A percentile compares a stretch with the other conserved stretches of the same genome.
Evolutionary conservation across 2,797 vertebrate species (phyloP).

Genomic region (Falco biarmicus): DNA sequence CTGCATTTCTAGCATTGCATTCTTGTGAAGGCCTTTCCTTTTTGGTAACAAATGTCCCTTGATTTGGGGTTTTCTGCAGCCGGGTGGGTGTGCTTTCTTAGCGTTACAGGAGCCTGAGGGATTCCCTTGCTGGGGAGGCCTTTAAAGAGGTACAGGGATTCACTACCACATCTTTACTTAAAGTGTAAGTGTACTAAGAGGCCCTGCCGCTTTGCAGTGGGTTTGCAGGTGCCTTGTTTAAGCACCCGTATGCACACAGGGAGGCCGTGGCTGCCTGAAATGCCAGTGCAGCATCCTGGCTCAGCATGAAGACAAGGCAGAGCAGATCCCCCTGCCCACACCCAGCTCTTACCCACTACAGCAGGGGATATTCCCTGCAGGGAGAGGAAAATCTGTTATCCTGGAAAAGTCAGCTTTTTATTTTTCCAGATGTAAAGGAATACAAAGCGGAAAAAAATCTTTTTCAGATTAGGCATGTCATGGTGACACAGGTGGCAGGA

Average conservation of each 20-base stretch:
- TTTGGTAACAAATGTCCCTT: rapidly evolving
- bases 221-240: background rate
- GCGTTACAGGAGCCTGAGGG: background rate
- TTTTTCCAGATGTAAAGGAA: background rate
- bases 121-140: background rate
- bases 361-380: background rate
- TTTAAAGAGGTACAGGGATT: background rate
- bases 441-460: background rate
- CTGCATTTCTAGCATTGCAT: constrained; percentile 33
- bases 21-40: background rate
- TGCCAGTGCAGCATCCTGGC: background rate
- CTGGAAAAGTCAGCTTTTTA: background rate
- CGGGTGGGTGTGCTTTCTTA: background rate
- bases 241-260: rapidly evolving
- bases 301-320: background rate
- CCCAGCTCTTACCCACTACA: rapidly evolving
- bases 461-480: background rate
- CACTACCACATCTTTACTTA: rapidly evolving
- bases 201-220: background rate
- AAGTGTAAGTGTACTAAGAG: background rate
- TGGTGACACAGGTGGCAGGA: background rate
- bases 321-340: background rate
- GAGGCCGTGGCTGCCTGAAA: rapidly evolving
- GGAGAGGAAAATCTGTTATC: background rate
- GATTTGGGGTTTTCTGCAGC: background rate